Base-by-base conservation (phyloP, 2,888 invertebrate genomes). In the Panzeria rudis region DNA sequence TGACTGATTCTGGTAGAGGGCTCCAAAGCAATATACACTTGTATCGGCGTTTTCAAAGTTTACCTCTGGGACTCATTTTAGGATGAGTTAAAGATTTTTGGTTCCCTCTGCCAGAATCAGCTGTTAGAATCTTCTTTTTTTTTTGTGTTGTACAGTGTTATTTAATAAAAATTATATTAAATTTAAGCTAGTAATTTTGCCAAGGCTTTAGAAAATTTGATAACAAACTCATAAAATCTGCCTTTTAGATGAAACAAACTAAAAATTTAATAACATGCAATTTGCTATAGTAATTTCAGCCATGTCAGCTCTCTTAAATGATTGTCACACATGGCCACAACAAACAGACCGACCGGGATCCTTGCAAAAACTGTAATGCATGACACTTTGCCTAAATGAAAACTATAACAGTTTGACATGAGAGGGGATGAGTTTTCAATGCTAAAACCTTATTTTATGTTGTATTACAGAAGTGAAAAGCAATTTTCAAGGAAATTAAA, bases 261-360 rank as follows among this genome's bases (percentile, higher is more conserved):
- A 35, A 62, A 76, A 82, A 69, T 82, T 47, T 71, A 76, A 82
- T 82, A 56, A 82, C 62, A 38, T 44, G 62, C 38, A 52, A 71
- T 69, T 50, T 50, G 15, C 11, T 29, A 20, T 25, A 25, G 3
- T 6, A 32, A 61, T 72, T 64, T 32, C 61, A 25, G 59, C 35
- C 23, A 72, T 25, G 23, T 72, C 71, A 79, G 64, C 54, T 15
- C 20, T 32, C 64, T 54, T 25, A 15, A 23, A 32, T n/a, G 38
- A 25, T 20, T 71, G 50, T 25, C 68, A 78, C 13, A 29, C 50
- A 66, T 32, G 38, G 17, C 66, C 66, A 15, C 52, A 17, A 25
- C 25, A 50, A 41, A 29, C 29, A 32, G 3, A 2, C 29, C 25
- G 25, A 23, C n/a, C n/a, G n/a, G n/a, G n/a, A 25, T 38, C 20